Evolutionary conservation across 2,113 vertebrate genomes (phyloP).

Genomic region (Pipa parva): DNA sequence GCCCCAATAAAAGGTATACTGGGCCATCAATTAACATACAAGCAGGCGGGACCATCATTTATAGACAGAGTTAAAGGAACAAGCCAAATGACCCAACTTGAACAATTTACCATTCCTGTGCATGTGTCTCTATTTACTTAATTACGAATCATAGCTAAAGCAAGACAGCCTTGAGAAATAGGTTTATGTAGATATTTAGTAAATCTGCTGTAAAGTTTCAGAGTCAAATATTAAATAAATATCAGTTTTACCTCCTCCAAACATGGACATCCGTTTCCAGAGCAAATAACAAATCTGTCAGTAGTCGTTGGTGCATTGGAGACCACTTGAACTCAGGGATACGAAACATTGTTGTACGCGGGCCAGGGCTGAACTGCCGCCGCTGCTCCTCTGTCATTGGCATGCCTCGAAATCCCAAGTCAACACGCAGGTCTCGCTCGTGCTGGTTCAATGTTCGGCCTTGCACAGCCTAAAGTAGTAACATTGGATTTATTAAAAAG

Average conservation of each 20-base stretch:
- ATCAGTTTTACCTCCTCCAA: constrained; percentile 86
- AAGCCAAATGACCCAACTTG: too few species aligned
- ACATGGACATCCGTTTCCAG: constrained; percentile 96
- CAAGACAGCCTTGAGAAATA: too few species aligned
- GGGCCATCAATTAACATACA: too few species aligned
- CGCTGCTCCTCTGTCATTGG: constrained; percentile 97
- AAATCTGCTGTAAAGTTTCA: too few species aligned
- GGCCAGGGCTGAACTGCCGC: constrained; percentile 94
- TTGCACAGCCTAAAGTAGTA: constrained; percentile 77
- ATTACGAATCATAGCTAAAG: too few species aligned
- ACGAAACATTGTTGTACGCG: constrained; percentile 97
- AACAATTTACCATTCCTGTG: too few species aligned
- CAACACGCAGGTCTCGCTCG: constrained; percentile 90
- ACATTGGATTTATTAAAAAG: not conserved
- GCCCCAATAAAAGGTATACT: too few species aligned
- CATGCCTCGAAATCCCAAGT: constrained; percentile 95
- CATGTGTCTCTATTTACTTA: too few species aligned
- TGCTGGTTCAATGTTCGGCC: constrained; percentile 79
- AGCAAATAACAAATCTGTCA: constrained; percentile 93
- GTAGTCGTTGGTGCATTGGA: constrained; percentile 93
- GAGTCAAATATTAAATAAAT: too few species aligned
- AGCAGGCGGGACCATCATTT: too few species aligned
- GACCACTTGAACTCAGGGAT: constrained; percentile 99
- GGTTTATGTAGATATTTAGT: too few species aligned
- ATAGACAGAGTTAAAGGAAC: too few species aligned